Conservation (phyloP, 2,888 invertebrate genomes). For the Ectemnius cavifrons region DNA sequence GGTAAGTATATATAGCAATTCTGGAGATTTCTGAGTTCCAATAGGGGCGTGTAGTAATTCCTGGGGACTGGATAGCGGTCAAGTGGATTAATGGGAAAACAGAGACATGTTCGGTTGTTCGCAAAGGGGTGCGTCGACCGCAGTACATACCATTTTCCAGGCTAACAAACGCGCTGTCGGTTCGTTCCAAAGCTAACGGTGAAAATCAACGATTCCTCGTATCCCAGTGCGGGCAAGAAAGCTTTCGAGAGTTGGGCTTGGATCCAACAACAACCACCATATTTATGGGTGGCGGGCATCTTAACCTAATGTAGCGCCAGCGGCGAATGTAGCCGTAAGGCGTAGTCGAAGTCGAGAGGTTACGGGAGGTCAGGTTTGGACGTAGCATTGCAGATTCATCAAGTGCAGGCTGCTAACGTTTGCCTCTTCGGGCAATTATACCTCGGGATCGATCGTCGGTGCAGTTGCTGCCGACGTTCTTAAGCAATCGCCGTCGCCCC, state of each 20-base stretch:
- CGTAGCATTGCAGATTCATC: conserved; percentile 26
- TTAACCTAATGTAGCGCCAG: conserved; percentile 62
- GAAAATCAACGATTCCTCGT: conserved; percentile 55
- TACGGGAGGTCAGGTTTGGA: conserved; percentile 63
- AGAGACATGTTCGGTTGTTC: conserved; percentile 18
- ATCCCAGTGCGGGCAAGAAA: conserved; percentile 54
- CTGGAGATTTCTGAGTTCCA: not conserved
- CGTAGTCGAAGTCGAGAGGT: conserved; percentile 58
- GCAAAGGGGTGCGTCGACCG: conserved; percentile 6
- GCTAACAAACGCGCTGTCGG: conserved; percentile 53
- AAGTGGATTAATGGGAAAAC: conserved; percentile 37
- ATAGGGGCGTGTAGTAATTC: not conserved
- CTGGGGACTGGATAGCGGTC: not conserved
- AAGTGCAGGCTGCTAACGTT: conserved; percentile 17
- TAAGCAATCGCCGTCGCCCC: no score
- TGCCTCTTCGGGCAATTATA: conserved; percentile 24
- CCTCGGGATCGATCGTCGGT: conserved; percentile 16
- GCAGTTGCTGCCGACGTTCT: conserved; percentile 1
- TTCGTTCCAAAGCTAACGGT: conserved; percentile 39
- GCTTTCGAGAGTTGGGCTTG: conserved; percentile 62
- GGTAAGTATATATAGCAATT: no score
- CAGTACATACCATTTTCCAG: conserved; percentile 39
- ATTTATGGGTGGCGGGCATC: conserved; percentile 68
- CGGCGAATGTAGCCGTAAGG: conserved; percentile 44
- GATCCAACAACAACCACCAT: conserved; percentile 64